Evolutionary conservation across 2,797 vertebrate species (phyloP), one percentile per base, ranked within the genome.

Genomic region (Rhinatrema bivittatum): DNA sequence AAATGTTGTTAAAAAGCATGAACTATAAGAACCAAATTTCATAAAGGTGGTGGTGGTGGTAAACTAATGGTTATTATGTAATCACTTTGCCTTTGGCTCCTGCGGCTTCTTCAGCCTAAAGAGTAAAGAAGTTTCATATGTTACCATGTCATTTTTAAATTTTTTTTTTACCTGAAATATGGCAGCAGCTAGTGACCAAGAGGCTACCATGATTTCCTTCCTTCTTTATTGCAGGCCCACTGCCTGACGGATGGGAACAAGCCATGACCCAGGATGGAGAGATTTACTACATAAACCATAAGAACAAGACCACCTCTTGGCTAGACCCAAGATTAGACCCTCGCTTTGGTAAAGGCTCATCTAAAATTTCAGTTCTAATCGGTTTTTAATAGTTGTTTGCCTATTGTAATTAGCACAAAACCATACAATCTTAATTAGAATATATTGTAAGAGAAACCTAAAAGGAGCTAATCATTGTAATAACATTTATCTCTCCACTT

Each of bases 211-310:
- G 55, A 71, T 70, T 63, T 75, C 65, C 63, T 79, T 66, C 72
- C 46, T 70, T 74, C 68, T 65, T 66, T 79, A 64, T 78, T 76
- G 51, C 83, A 98, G 94, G 93, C 85, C 82, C 94, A 76, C 89
- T 97, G 63, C 94, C 94, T 70, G 94, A 98, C 36, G 89, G 92
- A 81, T 98, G 94, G 94, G 94, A 98, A 79, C 94, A 97, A 85
- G 90, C 92, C 53, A 87, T 97, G 72, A 98, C 94, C 78, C 85
- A 91, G 79, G 94, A 98, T 70, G 94, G 94, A 72, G 94, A 98
- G 83, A 91, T 95, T 74, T 98, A 97, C 87, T 98, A 97, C 81
- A 97, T 98, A 80, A 98, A 98, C 86, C 94, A 98, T 87, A 96
- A 97, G 85, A 97, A 95, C 87, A 98, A 97, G 83, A 91, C 90